Base-by-base conservation (phyloP, 2,797 vertebrate genomes). In the Gadopsis marmoratus region DNA sequence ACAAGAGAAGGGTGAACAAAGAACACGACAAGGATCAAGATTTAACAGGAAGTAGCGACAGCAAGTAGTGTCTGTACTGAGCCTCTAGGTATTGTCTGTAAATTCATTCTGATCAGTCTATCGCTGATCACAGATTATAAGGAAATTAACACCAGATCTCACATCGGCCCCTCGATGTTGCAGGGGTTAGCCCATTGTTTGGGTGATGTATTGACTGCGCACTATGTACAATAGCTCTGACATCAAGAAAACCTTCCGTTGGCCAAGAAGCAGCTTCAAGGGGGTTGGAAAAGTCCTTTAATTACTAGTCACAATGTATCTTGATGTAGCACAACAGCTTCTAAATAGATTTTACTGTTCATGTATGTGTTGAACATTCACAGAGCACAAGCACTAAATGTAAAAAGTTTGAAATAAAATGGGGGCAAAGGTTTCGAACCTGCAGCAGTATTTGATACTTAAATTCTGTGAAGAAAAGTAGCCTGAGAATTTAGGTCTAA, bases 101-200 rank as follows among this genome's bases (percentile, higher is more conserved):
- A 21, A 4, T n/a, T 71, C 11, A 23, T 56, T 71, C 54, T 41
- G 31, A 65, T 81, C 60, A 64, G 53, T 33, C 31, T 11, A 14
- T 76, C n/a, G 26, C 74, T 78, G 71, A 63, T 65, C 23, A 56
- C 26, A 65, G 33, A 69, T 64, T 78, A 59, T 53, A 61, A 31
- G 11, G 5, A 54, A 53, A 68, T 68, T 41, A 78, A 23, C 41
- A 56, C 47, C 29, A 64, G 35, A 41, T 7, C 64, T 77, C 78
- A 71, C 58, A 29, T 0, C 31, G 50, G 37, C 19, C 39, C 19
- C 7, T 54, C 17, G 19, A 9, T 51, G 53, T 55, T 51, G 23
- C 65, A 64, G 59, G 51, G 62, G 26, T 76, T 21, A 58, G 41
- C 26, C 33, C 43, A 58, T 69, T 66, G 73, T 71, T 84, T 59